Evolutionary conservation across 2,888 invertebrate genomes (phyloP).

Genomic region (Dicyrtoma fusca): DNA sequence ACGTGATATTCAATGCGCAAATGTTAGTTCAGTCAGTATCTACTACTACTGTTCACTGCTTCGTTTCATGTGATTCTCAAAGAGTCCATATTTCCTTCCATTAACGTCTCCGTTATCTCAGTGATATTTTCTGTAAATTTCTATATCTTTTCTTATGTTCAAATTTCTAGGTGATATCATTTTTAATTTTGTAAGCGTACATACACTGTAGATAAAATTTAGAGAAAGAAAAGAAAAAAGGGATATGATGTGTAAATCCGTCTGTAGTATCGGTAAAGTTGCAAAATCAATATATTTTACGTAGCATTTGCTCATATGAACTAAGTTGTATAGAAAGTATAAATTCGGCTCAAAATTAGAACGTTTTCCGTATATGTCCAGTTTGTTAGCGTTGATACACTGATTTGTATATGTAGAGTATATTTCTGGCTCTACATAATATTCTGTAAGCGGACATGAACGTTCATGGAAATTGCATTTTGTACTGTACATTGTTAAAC

Average conservation of each 20-base stretch:
- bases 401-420: background rate
- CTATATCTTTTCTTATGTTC: background rate
- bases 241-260: background rate
- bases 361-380: too few relatives aligned
- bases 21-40: background rate
- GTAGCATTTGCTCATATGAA: background rate
- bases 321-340: background rate
- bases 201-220: background rate
- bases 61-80: too few relatives aligned
- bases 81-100: too few relatives aligned
- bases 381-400: background rate
- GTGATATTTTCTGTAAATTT: too few relatives aligned
- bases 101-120: too few relatives aligned
- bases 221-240: too few relatives aligned
- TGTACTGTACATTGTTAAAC: too few relatives aligned
- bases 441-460: too few relatives aligned
- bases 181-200: background rate
- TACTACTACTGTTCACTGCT: background rate
- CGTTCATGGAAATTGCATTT: too few relatives aligned
- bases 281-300: background rate
- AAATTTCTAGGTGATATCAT: background rate
- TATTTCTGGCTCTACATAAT: background rate
- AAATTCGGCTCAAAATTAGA: background rate
- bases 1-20: slow-evolving; percentile 8
- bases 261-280: background rate